These are phyloP conservation scores for Sapayoa aenigma DNA, from an alignment of 2,113 vertebrate species.

Conservation along the genomic window DNA sequence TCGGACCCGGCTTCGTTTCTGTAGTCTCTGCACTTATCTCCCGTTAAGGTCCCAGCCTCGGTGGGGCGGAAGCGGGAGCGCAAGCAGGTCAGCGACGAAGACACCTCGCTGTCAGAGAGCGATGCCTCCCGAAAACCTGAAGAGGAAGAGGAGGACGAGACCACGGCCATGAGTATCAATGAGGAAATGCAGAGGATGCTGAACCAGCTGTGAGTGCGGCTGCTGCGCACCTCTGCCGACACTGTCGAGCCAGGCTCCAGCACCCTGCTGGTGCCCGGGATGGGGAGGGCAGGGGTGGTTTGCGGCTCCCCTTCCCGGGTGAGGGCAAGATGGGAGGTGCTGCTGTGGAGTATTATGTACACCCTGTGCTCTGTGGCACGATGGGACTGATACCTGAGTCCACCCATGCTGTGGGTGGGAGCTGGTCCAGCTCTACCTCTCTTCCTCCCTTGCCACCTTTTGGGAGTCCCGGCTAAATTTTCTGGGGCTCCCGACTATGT, in stretches of 20 bases:
- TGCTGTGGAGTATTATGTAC: accelerated
- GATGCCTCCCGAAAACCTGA: slow-evolving; percentile 74
- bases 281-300: not conserved
- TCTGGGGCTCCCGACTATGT: accelerated
- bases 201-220: slow-evolving; percentile 89
- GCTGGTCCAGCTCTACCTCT: not conserved
- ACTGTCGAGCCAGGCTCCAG: accelerated
- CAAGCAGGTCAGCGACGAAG: slow-evolving; percentile 82
- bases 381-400: not conserved
- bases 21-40: slow-evolving; percentile 84
- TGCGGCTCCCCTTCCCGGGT: accelerated
- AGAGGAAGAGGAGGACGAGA: slow-evolving; percentile 77
- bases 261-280: accelerated
- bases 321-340: not conserved
- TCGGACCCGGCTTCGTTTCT: slow-evolving; percentile 77
- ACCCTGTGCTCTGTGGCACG: not conserved
- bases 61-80: slow-evolving; percentile 82
- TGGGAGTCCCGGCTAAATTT: not conserved
- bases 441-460: accelerated
- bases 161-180: slow-evolving; percentile 87
- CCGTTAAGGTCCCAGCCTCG: slow-evolving; percentile 81
- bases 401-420: accelerated
- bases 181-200: slow-evolving; percentile 99
- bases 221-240: not conserved
- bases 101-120: slow-evolving; percentile 72